Base-by-base conservation (phyloP, 2,797 vertebrate genomes). In the Poecilia gillii region DNA sequence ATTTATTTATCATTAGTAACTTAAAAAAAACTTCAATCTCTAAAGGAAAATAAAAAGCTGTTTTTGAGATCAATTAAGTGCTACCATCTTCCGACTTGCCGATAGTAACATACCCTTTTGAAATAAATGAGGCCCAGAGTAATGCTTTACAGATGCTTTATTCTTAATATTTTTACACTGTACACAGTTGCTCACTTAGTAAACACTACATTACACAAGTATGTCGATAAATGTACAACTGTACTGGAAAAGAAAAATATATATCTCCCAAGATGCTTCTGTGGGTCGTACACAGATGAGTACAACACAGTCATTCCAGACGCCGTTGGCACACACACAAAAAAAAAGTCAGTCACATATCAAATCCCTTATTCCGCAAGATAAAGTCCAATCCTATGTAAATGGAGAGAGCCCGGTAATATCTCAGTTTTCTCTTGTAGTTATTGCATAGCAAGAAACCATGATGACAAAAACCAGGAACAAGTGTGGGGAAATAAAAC, bases 401-500 rank as follows among this genome's bases (percentile, higher is more conserved):
- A 90, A 62, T 20, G 82, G 89, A 81, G 39, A 88, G 85, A 81
- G 77, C 53, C 76, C 39, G n/a, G 76, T 81, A 82, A 88, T 73
- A 89, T 76, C 84, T 83, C 71, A 87, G 86, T 84, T 91, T 88
- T 87, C 74, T 71, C 14, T 93, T 78, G 88, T 92, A 89, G 88
- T 90, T 94, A 95, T 96, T 96, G 96, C 96, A 96, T 96, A 96
- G 96, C 95, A 95, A 95, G 93, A 95, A 96, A 95, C 91, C 90
- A 93, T 92, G 89, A 90, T 86, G 81, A 86, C 75, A 90, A 90
- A 55, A 76, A 36, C 8, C 12, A 31, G 41, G 41, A 87, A 87
- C 85, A 68, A 84, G 81, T 53, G 83, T 79, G 77, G 1, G 31
- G 79, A 66, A 18, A 79, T 41, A 31, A 85, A 36, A 86, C 62